Conservation (phyloP, 2,888 invertebrate species). For the Drosophila putrida region DNA sequence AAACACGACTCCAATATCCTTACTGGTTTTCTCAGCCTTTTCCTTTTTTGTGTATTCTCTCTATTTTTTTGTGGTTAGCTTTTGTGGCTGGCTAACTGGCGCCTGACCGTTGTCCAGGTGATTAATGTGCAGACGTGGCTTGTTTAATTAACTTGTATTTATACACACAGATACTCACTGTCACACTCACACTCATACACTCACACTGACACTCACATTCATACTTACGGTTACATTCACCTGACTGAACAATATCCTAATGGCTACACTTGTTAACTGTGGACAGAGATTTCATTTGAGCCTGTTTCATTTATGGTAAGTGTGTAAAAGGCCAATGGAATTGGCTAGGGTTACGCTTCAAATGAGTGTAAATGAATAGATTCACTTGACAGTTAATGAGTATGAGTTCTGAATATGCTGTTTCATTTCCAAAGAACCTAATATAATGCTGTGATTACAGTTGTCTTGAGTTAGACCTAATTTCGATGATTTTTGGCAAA, state of each 20-base stretch:
- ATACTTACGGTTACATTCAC: constrained; percentile 5
- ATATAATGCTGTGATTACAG: constrained; percentile 41
- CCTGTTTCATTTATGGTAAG: constrained; percentile 5
- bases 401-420: constrained; percentile 29
- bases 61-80: constrained; percentile 25
- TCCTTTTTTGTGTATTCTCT: neutral
- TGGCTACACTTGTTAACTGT: constrained; percentile 54
- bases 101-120: constrained; percentile 68
- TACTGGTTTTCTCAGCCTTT: neutral
- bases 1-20: no score
- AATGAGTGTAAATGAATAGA: constrained; percentile 49
- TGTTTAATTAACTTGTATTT: constrained; percentile 79
- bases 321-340: constrained; percentile 1
- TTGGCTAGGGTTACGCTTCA: constrained; percentile 13
- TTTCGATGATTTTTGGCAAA: neutral
- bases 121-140: constrained; percentile 73
- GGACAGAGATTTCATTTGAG: constrained; percentile 41
- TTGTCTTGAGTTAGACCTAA: constrained; percentile 18
- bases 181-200: constrained; percentile 10
- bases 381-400: constrained; percentile 33
- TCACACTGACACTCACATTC: constrained; percentile 11
- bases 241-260: constrained; percentile 46
- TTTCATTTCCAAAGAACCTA: constrained; percentile 40
- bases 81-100: constrained; percentile 53
- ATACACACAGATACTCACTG: constrained; percentile 37